A percentile compares a stretch with the other conserved stretches of the same genome.
phyloP scores from a whole-genome alignment of 2,888 invertebrate genomes.

The Eristalis intricaria region DNA sequence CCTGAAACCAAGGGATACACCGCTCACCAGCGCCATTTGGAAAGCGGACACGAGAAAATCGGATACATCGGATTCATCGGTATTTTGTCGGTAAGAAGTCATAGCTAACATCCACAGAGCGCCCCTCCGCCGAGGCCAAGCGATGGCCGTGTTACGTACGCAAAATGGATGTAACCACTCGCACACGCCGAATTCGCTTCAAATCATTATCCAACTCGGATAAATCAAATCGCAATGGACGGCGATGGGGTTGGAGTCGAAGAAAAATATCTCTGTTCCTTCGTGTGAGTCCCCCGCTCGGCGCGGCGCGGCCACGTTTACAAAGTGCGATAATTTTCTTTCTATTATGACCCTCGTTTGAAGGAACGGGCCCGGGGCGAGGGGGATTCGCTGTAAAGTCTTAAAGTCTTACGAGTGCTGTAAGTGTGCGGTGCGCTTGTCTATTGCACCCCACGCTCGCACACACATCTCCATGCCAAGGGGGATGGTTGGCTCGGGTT shows the following conservation, averaged over 20 bases:
- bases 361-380: neutral
- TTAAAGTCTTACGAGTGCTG: conserved; percentile 44
- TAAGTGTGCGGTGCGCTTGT: conserved; percentile 57
- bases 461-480: neutral
- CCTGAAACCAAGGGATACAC: neutral
- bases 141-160: conserved; percentile 28
- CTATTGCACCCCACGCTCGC: conserved; percentile 14
- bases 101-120: neutral
- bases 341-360: conserved; percentile 48
- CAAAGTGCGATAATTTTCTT: conserved; percentile 66
- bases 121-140: neutral
- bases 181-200: conserved; percentile 12
- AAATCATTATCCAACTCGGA: conserved; percentile 41
- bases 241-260: neutral
- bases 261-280: conserved; percentile 33
- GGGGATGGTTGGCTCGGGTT: conserved; percentile 29
- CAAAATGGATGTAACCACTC: conserved; percentile 39
- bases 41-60: neutral
- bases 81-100: conserved; percentile 32
- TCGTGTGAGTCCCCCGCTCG: neutral
- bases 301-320: neutral
- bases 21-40: neutral
- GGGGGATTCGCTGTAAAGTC: neutral
- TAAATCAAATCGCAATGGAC: conserved; percentile 24
- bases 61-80: conserved; percentile 11